Percentiles rank a stretch among this genome's conserved stretches.
Conservation (phyloP, 2,113 vertebrate genomes). For the Electrona antarctica region DNA sequence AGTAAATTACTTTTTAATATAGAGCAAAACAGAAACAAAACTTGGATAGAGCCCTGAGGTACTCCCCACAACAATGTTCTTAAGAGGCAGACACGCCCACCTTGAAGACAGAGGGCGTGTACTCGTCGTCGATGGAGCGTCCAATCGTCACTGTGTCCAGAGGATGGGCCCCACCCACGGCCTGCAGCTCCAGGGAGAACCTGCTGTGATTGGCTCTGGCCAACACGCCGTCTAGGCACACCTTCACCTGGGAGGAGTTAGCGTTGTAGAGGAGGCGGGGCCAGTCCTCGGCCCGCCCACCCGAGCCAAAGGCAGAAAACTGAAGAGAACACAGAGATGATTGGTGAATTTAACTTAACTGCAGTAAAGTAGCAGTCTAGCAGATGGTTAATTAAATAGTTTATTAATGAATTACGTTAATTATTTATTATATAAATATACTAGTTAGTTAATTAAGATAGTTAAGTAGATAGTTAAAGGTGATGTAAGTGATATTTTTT, state of each 20-base stretch:
- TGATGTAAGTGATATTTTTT: too few relatives aligned
- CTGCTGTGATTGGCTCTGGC: conserved; percentile 77
- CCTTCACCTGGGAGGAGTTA: conserved; percentile 85
- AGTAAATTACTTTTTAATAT: too few relatives aligned
- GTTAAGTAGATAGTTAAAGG: too few relatives aligned
- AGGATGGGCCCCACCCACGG: conserved; percentile 60
- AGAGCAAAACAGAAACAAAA: too few relatives aligned
- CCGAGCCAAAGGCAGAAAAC: conserved; percentile 81
- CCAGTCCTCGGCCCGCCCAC: conserved; percentile 69
- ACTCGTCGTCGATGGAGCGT: conserved; percentile 89
- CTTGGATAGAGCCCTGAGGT: too few relatives aligned
- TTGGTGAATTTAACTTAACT: too few relatives aligned
- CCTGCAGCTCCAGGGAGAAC: conserved; percentile 84
- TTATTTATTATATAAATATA: too few relatives aligned
- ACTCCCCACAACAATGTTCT: too few relatives aligned
- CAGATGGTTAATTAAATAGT: too few relatives aligned
- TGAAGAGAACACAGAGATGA: conserved; percentile 43
- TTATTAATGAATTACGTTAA: too few relatives aligned
- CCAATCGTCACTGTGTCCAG: conserved; percentile 47
- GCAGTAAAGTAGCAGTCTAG: too few relatives aligned
- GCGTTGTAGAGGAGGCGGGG: conserved; percentile 87
- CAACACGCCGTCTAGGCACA: conserved; percentile 72
- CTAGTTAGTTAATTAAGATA: too few relatives aligned
- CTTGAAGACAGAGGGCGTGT: conserved; percentile 89
- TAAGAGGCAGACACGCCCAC: conserved; percentile 57